phyloP scores from a whole-genome alignment of 1,140 invertebrate genomes.

The Leptinotarsa defecta region DNA sequence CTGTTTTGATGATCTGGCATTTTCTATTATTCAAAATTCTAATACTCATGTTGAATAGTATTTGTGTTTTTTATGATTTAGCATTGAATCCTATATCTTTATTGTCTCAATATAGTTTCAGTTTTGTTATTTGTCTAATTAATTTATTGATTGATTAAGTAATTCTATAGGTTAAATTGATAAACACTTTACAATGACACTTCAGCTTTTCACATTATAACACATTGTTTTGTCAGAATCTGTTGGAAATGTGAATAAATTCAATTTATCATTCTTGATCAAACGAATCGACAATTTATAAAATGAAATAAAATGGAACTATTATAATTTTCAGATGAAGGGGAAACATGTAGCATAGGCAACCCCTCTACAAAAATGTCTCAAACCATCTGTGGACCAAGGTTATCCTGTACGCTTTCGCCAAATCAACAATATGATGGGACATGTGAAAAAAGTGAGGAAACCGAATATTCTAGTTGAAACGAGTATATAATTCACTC shows the following conservation, averaged over 20 bases:
- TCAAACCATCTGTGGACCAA: slow-evolving; percentile 55
- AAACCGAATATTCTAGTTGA: not conserved
- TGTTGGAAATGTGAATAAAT: not conserved
- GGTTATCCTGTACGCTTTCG: slow-evolving; percentile 48
- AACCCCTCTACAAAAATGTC: slow-evolving; percentile 46
- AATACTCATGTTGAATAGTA: no score
- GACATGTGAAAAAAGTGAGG: slow-evolving; percentile 44
- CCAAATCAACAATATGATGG: slow-evolving; percentile 27
- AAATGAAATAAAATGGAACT: not conserved
- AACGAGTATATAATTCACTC: not conserved
- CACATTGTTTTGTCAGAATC: not conserved
- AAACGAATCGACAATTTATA: not conserved
- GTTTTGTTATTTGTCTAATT: no score
- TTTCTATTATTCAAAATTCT: no score
- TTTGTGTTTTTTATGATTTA: no score
- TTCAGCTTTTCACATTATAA: no score
- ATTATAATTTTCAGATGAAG: slow-evolving; percentile 45
- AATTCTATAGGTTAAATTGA: no score
- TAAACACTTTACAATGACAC: no score
- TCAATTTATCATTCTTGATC: not conserved
- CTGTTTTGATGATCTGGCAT: no score
- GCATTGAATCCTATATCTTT: no score
- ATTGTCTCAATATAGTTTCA: no score
- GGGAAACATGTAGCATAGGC: slow-evolving; percentile 53
- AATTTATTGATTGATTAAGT: no score